phyloP scores from a whole-genome alignment of 2,797 vertebrate species.

The Centropyge bicolor region DNA sequence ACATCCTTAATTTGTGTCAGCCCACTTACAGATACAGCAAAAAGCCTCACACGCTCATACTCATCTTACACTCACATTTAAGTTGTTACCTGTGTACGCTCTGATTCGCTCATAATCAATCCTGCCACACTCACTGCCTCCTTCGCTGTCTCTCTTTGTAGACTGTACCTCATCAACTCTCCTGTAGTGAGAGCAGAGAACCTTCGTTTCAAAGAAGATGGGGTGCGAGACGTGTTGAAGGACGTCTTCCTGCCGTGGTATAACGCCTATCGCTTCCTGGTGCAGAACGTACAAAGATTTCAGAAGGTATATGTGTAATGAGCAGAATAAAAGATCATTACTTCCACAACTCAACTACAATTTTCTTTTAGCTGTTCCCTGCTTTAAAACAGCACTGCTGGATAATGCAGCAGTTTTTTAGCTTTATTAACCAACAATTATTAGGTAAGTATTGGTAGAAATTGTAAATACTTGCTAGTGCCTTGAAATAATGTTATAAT shows the following conservation, averaged over 20 bases:
- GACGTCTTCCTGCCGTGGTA: conserved; percentile 99
- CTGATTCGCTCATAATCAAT: background rate
- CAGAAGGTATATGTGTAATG: conserved; percentile 87
- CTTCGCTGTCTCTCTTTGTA: conserved; percentile 65
- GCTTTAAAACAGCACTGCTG: background rate
- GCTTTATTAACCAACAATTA: background rate
- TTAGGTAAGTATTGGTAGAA: background rate
- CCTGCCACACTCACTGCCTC: background rate
- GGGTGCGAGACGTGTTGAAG: conserved; percentile 95
- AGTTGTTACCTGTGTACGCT: background rate
- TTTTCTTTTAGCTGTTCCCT: background rate
- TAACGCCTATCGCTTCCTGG: conserved; percentile 97
- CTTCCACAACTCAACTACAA: background rate
- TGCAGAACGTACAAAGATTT: conserved; percentile 93
- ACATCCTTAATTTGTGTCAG: background rate
- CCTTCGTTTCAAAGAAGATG: conserved; percentile 97
- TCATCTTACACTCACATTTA: background rate
- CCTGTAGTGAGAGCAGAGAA: conserved; percentile 98
- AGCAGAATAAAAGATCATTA: conserved; percentile 5
- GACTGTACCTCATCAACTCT: conserved; percentile 98
- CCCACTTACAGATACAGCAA: background rate
- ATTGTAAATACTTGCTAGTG: conserved; percentile 7
- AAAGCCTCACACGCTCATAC: conserved; percentile 1
- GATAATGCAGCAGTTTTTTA: background rate
- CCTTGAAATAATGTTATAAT: conserved; percentile 17